These are phyloP conservation scores for Gymnothorax reevesii DNA, from an alignment of 2,797 vertebrate species.

Conservation along the genomic window DNA sequence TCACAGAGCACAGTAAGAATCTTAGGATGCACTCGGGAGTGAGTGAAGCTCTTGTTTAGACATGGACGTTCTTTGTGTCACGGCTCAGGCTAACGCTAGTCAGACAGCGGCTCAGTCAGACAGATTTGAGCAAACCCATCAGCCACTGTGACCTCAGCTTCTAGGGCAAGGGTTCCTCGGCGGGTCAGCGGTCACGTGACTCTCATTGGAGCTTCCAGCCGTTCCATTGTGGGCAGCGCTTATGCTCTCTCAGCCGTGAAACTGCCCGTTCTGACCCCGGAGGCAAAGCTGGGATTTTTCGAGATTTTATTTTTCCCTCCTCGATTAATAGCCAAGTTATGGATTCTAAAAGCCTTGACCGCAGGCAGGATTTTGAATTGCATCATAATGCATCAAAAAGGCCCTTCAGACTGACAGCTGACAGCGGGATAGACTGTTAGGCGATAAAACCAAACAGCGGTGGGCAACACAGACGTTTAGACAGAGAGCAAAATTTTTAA, in stretches of 20 bases:
- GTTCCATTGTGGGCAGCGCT: slow-evolving; percentile 62
- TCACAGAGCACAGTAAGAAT: not conserved
- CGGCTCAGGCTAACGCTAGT: not conserved
- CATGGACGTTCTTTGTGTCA: not conserved
- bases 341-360: not conserved
- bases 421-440: not conserved
- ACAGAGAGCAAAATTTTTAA: not conserved
- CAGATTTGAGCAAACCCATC: slow-evolving; percentile 11
- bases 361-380: not conserved
- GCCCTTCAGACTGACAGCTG: not conserved
- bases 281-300: slow-evolving; percentile 52
- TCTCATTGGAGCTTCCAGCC: slow-evolving; percentile 61
- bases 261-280: slow-evolving; percentile 68
- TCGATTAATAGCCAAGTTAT: not conserved
- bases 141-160: slow-evolving; percentile 16
- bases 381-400: not conserved
- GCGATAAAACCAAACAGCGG: not conserved
- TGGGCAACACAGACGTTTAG: not conserved
- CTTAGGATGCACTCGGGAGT: not conserved
- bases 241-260: slow-evolving; percentile 75
- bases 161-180: slow-evolving; percentile 60
- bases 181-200: slow-evolving; percentile 70
- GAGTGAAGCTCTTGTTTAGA: not conserved
- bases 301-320: not conserved
- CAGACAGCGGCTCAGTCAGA: slow-evolving; percentile 18